Evolutionary conservation across 2,113 vertebrate genomes (phyloP).

Genomic region (Hippocampus barbouri): DNA sequence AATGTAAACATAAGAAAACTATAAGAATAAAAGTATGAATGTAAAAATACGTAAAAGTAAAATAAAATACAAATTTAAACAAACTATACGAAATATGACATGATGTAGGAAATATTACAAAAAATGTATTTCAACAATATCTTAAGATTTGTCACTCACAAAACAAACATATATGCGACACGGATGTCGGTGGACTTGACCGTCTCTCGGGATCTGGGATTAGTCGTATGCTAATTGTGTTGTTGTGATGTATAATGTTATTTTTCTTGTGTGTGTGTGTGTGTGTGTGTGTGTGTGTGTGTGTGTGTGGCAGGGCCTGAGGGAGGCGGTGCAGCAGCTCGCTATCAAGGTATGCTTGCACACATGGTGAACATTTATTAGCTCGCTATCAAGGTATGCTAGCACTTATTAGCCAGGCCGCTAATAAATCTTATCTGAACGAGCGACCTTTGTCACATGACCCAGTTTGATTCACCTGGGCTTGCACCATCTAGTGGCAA

Average conservation of each 20-base stretch:
- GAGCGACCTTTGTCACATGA: background rate
- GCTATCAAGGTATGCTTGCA: conserved; percentile 65
- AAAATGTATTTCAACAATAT: background rate
- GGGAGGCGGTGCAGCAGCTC: conserved; percentile 73
- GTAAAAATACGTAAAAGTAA: too few relatives aligned
- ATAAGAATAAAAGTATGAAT: too few relatives aligned
- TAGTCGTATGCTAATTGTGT: background rate
- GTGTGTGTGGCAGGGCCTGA: conserved; percentile 70
- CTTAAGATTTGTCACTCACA: background rate
- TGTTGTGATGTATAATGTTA: background rate
- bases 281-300: conserved; percentile 29
- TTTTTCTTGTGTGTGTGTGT: background rate
- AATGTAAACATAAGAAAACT: too few relatives aligned
- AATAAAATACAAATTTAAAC: background rate
- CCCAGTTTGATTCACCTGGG: background rate
- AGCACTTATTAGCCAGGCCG: background rate
- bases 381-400: background rate
- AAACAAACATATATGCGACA: too few relatives aligned
- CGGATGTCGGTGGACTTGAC: background rate
- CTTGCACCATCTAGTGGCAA: conserved; percentile 46
- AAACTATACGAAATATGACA: background rate
- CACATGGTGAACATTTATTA: background rate
- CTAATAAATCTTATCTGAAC: background rate
- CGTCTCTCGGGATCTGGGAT: background rate
- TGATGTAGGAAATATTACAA: background rate